Evolutionary conservation across 64 coral and sea anemone genomes (phyloP).

Genomic region (Montipora efflorescens): DNA sequence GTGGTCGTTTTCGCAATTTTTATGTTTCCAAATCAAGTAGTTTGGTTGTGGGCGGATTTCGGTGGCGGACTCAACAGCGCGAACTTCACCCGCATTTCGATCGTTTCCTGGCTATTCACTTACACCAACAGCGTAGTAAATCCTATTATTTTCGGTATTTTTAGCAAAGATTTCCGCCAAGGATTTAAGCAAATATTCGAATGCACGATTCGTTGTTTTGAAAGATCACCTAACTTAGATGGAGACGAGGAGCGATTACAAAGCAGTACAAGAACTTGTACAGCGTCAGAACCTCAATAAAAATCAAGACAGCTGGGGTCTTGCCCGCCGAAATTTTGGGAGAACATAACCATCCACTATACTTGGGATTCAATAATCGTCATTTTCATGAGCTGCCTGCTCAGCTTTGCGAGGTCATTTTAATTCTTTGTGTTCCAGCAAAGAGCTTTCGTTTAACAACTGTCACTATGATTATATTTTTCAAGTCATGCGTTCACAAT

Average conservation of each 20-base stretch:
- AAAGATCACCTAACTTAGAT: background rate
- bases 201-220: slow-evolving; percentile 7
- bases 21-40: slow-evolving; percentile 76
- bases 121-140: slow-evolving; percentile 75
- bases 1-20: slow-evolving; percentile 66
- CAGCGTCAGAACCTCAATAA: background rate
- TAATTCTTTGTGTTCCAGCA: too few relatives aligned
- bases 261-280: background rate
- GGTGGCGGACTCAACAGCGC: slow-evolving; percentile 29
- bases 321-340: too few relatives aligned
- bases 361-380: too few relatives aligned
- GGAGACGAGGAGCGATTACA: background rate
- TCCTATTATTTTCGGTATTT: slow-evolving; percentile 68
- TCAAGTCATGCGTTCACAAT: too few relatives aligned
- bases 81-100: slow-evolving; percentile 41
- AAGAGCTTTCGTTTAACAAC: too few relatives aligned
- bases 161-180: slow-evolving; percentile 75
- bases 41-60: slow-evolving; percentile 73
- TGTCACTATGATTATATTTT: too few relatives aligned
- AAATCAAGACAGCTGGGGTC: background rate
- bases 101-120: slow-evolving; percentile 68
- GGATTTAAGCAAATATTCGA: slow-evolving; percentile 65
- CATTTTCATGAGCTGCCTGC: too few relatives aligned
- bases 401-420: too few relatives aligned
- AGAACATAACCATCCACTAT: too few relatives aligned